Percentiles rank a stretch among this genome's conserved stretches.
Conservation (phyloP, 2,797 vertebrate species). For the Bryconaethiops microstoma region DNA sequence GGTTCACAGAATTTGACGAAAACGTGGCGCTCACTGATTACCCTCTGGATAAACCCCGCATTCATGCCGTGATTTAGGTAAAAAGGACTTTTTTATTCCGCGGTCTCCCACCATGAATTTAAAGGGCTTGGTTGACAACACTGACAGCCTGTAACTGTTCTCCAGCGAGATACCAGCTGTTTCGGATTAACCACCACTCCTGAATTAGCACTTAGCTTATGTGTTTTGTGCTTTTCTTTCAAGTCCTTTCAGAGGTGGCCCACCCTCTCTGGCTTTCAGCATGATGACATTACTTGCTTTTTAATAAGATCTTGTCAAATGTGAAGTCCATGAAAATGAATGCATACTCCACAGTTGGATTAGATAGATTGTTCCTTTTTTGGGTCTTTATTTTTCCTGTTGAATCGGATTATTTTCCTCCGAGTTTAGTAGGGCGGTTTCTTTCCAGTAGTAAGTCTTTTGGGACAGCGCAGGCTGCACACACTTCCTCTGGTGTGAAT, state of each 20-base stretch:
- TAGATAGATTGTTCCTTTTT: background rate
- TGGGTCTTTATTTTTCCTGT: background rate
- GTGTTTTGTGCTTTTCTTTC: constrained; percentile 40
- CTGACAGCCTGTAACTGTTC: constrained; percentile 49
- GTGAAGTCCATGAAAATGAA: background rate
- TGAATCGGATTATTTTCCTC: background rate
- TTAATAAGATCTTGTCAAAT: constrained; percentile 14
- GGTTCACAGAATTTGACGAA: background rate
- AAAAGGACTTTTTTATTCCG: constrained; percentile 38
- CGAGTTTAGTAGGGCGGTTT: background rate
- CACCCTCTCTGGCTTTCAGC: constrained; percentile 22
- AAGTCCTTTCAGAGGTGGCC: constrained; percentile 30
- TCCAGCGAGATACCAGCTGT: constrained; percentile 52
- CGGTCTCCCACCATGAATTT: constrained; percentile 43
- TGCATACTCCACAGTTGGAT: no score
- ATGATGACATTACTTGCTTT: constrained; percentile 13
- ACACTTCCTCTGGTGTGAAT: constrained; percentile 14
- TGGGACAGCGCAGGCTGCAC: background rate
- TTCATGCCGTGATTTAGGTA: constrained; percentile 17
- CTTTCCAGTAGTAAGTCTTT: background rate
- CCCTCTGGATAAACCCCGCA: constrained; percentile 28
- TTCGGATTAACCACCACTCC: constrained; percentile 54
- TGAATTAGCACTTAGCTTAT: constrained; percentile 49
- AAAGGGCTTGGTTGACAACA: constrained; percentile 44
- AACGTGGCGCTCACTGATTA: background rate